phyloP scores from a whole-genome alignment of 2,888 invertebrate genomes.

The Deilephila elpenor region DNA sequence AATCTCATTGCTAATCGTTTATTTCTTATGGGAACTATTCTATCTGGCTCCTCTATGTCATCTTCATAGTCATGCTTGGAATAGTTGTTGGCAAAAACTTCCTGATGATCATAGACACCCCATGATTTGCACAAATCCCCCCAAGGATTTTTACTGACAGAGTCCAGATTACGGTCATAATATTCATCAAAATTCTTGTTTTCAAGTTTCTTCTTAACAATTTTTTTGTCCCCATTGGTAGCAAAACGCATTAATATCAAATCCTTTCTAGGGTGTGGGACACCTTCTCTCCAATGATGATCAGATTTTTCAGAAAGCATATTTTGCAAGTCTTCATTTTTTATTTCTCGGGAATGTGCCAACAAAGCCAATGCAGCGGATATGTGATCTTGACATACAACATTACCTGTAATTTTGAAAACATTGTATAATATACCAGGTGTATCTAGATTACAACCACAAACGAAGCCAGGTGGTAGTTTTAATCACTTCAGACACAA shows the following conservation, averaged over 20 bases:
- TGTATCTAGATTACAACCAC: no score
- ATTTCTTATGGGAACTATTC: slow-evolving; percentile 65
- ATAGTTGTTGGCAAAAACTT: slow-evolving; percentile 73
- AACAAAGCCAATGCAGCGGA: slow-evolving; percentile 85
- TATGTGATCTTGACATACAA: slow-evolving; percentile 86
- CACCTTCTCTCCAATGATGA: slow-evolving; percentile 91
- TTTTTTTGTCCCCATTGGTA: slow-evolving; percentile 88
- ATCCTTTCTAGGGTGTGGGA: slow-evolving; percentile 86
- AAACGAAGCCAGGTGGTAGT: no score
- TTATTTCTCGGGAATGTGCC: slow-evolving; percentile 82
- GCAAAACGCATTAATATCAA: slow-evolving; percentile 90
- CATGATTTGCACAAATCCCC: slow-evolving; percentile 88
- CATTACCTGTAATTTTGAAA: slow-evolving; percentile 82
- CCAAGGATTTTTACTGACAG: slow-evolving; percentile 88
- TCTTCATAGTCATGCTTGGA: slow-evolving; percentile 61
- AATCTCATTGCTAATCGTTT: slow-evolving; percentile 73
- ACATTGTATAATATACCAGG: background rate
- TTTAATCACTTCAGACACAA: no score
- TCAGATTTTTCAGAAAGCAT: slow-evolving; percentile 82
- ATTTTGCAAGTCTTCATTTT: slow-evolving; percentile 65
- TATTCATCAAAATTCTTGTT: slow-evolving; percentile 50
- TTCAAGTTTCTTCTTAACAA: slow-evolving; percentile 80
- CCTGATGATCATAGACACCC: slow-evolving; percentile 87
- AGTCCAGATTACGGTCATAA: slow-evolving; percentile 60
- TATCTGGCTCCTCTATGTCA: slow-evolving; percentile 51